Percentiles rank a stretch among this genome's conserved stretches.
Conservation (phyloP, 2,888 invertebrate genomes). For the Spialia ferax region DNA sequence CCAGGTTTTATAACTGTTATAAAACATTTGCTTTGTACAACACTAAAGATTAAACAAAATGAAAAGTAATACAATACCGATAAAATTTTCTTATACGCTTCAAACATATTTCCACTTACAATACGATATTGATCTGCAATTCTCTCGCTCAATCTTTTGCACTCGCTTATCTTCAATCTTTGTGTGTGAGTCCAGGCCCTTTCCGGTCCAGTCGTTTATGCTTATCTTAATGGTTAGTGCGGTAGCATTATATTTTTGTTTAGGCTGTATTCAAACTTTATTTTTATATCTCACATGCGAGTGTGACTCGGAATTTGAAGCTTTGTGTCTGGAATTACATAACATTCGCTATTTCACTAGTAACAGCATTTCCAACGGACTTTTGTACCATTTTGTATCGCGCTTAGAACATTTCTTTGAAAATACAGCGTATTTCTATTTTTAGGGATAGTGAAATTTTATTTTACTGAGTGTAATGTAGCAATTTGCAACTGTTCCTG, state of each 20-base stretch:
- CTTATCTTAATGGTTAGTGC: constrained; percentile 41
- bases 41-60: too few relatives aligned
- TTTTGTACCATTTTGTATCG: neutral
- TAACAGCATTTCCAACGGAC: neutral
- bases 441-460: neutral
- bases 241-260: constrained; percentile 38
- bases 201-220: constrained; percentile 25
- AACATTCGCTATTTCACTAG: constrained; percentile 7
- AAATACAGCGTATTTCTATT: neutral
- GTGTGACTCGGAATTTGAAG: constrained; percentile 33
- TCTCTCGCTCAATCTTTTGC: neutral
- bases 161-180: constrained; percentile 12
- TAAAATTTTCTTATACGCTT: too few relatives aligned
- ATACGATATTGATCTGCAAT: neutral
- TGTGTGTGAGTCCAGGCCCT: neutral
- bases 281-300: constrained; percentile 33
- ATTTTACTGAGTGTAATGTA: neutral
- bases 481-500: neutral
- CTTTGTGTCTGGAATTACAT: constrained; percentile 10
- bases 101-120: too few relatives aligned
- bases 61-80: too few relatives aligned
- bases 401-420: neutral
- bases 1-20: too few relatives aligned
- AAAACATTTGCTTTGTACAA: too few relatives aligned
- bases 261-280: constrained; percentile 40